phyloP scores from a whole-genome alignment of 2,888 invertebrate genomes.

The Andrena bicolor region DNA sequence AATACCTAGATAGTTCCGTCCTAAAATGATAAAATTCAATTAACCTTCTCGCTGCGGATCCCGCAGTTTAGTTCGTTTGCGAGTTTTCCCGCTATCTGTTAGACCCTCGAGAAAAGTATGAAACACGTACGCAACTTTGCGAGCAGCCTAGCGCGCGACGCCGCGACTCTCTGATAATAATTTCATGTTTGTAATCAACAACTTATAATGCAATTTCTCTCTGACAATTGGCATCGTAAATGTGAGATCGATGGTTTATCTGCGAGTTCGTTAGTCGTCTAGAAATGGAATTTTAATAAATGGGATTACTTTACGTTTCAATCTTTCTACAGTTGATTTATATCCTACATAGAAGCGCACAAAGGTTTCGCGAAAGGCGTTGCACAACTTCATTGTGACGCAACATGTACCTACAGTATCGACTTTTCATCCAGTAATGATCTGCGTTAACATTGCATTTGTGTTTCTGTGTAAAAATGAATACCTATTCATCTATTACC shows the following conservation, averaged over 20 bases:
- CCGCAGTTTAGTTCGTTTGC: not conserved
- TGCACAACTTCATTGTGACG: not conserved
- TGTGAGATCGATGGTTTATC: not conserved
- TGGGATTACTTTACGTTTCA: not conserved
- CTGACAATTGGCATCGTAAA: not conserved
- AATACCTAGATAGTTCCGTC: not conserved
- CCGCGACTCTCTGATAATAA: no score
- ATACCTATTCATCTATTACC: not conserved
- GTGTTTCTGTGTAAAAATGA: not conserved
- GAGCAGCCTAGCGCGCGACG: not conserved
- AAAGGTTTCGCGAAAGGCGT: not conserved
- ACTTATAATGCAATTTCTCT: not conserved
- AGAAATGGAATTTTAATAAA: conserved; percentile 1
- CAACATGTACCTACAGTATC: not conserved
- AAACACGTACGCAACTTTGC: conserved; percentile 30
- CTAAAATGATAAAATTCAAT: conserved; percentile 34
- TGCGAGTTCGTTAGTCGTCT: no score
- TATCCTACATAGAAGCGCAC: not conserved
- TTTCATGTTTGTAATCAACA: not conserved
- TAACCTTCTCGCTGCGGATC: conserved; percentile 13
- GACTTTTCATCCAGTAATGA: not conserved
- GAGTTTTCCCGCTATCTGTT: conserved; percentile 18
- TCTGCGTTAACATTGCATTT: not conserved
- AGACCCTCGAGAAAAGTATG: conserved; percentile 19
- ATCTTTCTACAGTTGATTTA: not conserved